Evolutionary conservation across 1,140 invertebrate species (phyloP).

Genomic region (Semibalanus balanoides): DNA sequence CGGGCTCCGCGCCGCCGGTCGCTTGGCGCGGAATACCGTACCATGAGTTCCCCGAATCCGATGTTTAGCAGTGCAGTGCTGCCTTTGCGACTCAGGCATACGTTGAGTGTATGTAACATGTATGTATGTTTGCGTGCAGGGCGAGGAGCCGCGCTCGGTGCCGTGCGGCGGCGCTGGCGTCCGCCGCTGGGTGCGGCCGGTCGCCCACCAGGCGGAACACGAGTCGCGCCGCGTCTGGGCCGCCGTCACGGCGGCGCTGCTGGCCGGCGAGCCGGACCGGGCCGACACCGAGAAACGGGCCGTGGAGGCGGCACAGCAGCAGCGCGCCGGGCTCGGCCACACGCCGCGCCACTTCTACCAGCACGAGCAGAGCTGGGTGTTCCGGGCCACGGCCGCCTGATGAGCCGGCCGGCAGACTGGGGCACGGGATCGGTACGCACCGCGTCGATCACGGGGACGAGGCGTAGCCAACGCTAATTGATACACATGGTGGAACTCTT

Average conservation of each 20-base stretch:
- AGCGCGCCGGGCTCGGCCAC: background rate
- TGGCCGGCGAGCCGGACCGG: constrained; percentile 32
- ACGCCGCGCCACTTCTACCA: background rate
- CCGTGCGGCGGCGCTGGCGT: constrained; percentile 27
- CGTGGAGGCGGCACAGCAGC: constrained; percentile 39
- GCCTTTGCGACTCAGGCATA: no score
- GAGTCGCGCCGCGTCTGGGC: constrained; percentile 41
- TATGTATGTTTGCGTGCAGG: no score
- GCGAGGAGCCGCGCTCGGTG: constrained; percentile 23
- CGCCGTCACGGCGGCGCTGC: constrained; percentile 39
- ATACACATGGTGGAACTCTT: no score
- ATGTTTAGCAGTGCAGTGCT: no score
- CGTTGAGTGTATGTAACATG: no score
- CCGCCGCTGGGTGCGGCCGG: constrained; percentile 31
- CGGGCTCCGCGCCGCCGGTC: no score
- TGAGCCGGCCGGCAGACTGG: no score
- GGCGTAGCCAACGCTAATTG: no score
- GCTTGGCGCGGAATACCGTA: no score
- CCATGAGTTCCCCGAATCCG: no score
- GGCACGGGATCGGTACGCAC: no score
- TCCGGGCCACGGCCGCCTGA: background rate
- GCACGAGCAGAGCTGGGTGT: constrained; percentile 4
- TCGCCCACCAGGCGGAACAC: constrained; percentile 30
- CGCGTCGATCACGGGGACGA: no score
- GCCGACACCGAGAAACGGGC: constrained; percentile 39